Percentiles rank a stretch among this genome's conserved stretches.
Evolutionary conservation across 2,113 vertebrate genomes (phyloP).

Genomic region (Rhinopithecus roxellana): DNA sequence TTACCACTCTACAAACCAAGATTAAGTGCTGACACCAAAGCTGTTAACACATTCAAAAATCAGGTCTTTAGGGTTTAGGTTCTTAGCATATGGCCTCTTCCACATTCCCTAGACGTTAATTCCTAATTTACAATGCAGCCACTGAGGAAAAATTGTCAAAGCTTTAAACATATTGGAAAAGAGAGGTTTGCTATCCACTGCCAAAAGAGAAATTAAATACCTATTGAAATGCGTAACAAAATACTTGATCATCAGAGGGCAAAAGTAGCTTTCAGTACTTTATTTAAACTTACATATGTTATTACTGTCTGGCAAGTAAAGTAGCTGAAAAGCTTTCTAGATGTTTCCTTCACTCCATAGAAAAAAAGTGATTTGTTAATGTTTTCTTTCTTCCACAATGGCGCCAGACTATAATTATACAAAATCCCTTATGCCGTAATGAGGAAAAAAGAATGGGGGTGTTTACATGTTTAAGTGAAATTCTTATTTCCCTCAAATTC

Average conservation of each 20-base stretch:
- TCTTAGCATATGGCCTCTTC: not conserved
- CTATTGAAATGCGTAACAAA: constrained; percentile 60
- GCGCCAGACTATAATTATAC: constrained; percentile 44
- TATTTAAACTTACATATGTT: constrained; percentile 59
- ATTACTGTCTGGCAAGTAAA: constrained; percentile 48
- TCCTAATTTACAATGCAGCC: not conserved
- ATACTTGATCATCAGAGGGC: constrained; percentile 55
- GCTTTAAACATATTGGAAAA: not conserved
- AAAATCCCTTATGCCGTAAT: constrained; percentile 37
- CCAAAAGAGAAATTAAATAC: constrained; percentile 66
- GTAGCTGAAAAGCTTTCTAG: constrained; percentile 27
- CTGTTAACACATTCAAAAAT: constrained; percentile 14
- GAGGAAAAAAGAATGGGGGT: not conserved
- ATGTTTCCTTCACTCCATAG: constrained; percentile 39
- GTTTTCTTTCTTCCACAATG: constrained; percentile 3
- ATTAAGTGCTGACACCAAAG: not conserved
- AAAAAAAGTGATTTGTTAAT: not conserved
- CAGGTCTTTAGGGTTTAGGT: not conserved
- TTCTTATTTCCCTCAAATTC: constrained; percentile 54
- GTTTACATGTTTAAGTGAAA: constrained; percentile 67
- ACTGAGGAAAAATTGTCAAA: constrained; percentile 28
- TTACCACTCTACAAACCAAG: not conserved
- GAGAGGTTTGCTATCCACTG: constrained; percentile 25
- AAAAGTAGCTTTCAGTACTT: constrained; percentile 64
- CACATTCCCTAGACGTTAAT: constrained; percentile 22